Conservation (phyloP, 64 coral and sea anemone species). For the Trachythela sp. region DNA sequence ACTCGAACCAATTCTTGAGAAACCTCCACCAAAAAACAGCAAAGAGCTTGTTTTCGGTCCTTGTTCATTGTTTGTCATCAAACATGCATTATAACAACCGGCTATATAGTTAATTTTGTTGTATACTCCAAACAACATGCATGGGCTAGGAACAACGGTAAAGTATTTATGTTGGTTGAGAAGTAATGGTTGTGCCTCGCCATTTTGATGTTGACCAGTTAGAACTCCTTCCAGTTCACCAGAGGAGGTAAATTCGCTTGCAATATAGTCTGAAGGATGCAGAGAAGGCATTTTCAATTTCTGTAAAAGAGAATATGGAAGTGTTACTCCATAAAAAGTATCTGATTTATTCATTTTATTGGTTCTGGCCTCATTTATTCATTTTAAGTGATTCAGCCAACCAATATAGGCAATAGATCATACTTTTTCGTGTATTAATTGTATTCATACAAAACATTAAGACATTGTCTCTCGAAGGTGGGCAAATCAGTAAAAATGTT, state of each 20-base stretch:
- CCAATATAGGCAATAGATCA: too few species aligned
- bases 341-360: too few species aligned
- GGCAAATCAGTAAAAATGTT: too few species aligned
- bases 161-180: background rate
- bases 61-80: background rate
- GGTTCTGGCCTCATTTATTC: too few species aligned
- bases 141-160: background rate
- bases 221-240: background rate
- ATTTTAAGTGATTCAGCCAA: too few species aligned
- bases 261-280: background rate
- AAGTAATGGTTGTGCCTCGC: background rate
- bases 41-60: background rate
- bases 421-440: too few species aligned
- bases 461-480: too few species aligned
- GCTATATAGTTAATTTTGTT: background rate
- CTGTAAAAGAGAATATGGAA: background rate
- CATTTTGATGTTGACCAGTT: background rate
- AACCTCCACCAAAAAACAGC: background rate
- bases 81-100: background rate
- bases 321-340: too few species aligned
- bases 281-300: background rate
- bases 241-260: background rate
- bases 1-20: background rate
- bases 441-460: too few species aligned
- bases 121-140: background rate